phyloP scores from a whole-genome alignment of 2,888 invertebrate genomes.

The Nomada goodeniana region DNA sequence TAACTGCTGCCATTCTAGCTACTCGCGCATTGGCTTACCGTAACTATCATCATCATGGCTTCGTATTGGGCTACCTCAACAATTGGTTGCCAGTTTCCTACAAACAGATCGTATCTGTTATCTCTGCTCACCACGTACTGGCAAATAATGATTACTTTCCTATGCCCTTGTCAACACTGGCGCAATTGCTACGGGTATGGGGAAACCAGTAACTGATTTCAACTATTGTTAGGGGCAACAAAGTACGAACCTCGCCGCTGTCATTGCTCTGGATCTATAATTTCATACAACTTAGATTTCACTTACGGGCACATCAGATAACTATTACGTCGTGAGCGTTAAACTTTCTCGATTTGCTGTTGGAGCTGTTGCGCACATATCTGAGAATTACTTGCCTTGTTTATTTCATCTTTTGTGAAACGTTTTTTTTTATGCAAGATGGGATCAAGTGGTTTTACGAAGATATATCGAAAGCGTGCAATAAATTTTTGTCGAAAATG shows the following conservation, averaged over 20 bases:
- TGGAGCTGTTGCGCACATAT: too few relatives aligned
- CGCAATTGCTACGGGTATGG: neutral
- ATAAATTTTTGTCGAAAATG: too few relatives aligned
- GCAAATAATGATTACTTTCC: neutral
- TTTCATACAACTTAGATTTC: neutral
- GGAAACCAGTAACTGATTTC: neutral
- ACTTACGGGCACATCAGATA: neutral
- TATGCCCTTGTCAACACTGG: neutral
- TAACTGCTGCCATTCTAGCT: constrained; percentile 11
- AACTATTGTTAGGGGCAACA: neutral
- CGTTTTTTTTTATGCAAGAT: too few relatives aligned
- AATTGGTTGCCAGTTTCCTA: neutral
- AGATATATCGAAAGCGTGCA: too few relatives aligned
- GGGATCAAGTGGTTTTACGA: too few relatives aligned
- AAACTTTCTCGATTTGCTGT: too few relatives aligned
- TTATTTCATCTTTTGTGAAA: too few relatives aligned
- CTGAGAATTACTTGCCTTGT: too few relatives aligned
- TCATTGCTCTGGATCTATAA: neutral
- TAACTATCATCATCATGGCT: constrained; percentile 7
- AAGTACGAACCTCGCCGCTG: neutral
- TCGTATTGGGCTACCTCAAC: constrained; percentile 10
- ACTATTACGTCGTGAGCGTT: neutral
- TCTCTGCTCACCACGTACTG: constrained; percentile 9
- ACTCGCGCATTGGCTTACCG: constrained; percentile 5
- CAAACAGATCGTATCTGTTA: constrained; percentile 13